Evolutionary conservation across 2,113 vertebrate genomes (phyloP).

Genomic region (Callorhinus ursinus): DNA sequence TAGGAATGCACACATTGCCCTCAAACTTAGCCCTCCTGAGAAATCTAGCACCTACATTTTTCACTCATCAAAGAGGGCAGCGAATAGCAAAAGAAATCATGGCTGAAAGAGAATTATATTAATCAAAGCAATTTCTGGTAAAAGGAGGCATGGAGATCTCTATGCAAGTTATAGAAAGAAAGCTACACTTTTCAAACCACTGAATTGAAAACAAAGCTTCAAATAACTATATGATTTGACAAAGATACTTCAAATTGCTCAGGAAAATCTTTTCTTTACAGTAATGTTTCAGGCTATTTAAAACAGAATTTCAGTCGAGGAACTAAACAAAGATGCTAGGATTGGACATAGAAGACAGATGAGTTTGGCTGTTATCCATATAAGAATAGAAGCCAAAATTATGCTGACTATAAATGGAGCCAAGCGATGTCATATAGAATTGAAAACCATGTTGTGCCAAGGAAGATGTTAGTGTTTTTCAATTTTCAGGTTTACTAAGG

Average conservation of each 20-base stretch:
- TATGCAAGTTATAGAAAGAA: slow-evolving; percentile 76
- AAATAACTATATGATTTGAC: slow-evolving; percentile 73
- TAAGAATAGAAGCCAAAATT: slow-evolving; percentile 78
- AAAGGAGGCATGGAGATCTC: slow-evolving; percentile 74
- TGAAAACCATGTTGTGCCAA: slow-evolving; percentile 72
- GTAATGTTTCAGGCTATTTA: slow-evolving; percentile 75
- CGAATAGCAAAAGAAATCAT: slow-evolving; percentile 68
- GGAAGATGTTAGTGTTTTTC: slow-evolving; percentile 72
- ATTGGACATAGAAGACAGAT: slow-evolving; percentile 71
- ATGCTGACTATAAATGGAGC: slow-evolving; percentile 60
- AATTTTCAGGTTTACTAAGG: slow-evolving; percentile 65
- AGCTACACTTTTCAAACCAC: slow-evolving; percentile 64
- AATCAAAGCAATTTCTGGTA: slow-evolving; percentile 81
- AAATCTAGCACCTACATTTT: slow-evolving; percentile 69
- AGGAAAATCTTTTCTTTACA: slow-evolving; percentile 71
- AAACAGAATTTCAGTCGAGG: slow-evolving; percentile 73
- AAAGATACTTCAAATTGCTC: slow-evolving; percentile 77
- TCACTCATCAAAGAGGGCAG: slow-evolving; percentile 72
- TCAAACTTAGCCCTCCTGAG: slow-evolving; percentile 66
- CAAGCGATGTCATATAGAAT: slow-evolving; percentile 69
- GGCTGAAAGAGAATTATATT: slow-evolving; percentile 75
- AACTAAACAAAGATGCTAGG: slow-evolving; percentile 75
- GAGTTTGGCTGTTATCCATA: slow-evolving; percentile 76
- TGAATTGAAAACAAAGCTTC: slow-evolving; percentile 65
- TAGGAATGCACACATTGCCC: neutral